Base-by-base conservation (phyloP, 2,797 vertebrate genomes). In the Pseudotriccus pelzelni region DNA sequence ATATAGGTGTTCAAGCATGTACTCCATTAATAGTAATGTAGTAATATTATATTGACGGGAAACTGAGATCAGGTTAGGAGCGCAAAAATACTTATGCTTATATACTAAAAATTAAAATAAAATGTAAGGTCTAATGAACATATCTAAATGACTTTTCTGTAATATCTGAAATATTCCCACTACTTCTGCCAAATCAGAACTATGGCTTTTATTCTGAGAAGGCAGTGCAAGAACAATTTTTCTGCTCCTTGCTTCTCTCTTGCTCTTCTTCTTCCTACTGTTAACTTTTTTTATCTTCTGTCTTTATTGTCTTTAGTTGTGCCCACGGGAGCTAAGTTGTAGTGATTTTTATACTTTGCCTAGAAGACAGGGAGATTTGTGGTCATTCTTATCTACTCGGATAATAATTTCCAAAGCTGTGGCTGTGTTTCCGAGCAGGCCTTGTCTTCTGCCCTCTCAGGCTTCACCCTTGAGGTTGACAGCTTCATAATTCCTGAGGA, bases 401-500 rank as follows among this genome's bases (percentile, higher is more conserved):
- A 93, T 94, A 96, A 97, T 88, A 91, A 90, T 85, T 95, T 95
- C 95, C 94, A 95, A 96, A 96, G 88, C 84, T 90, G 83, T 87
- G 69, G 59, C 79, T 86, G 85, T 70, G 86, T 75, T 90, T 41
- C 88, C 86, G 89, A 97, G 92, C 50, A 95, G 85, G 88, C 83
- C 88, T 79, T 63, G 74, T 84, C 92, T 96, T 94, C 79, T 95
- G 80, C 87, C 81, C 87, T 94, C 94, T 92, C 69, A 74, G 88
- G 91, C 92, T 97, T 97, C 91, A 94, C 90, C 92, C 88, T 94
- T 94, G 93, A 97, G 95, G 91, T 69, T 96, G 96, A 96, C 96
- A 97, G 93, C 91, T 97, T 96, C 96, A 96, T 97, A 96, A 97
- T 88, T 97, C 94, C 92, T 88, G 81, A 93, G 79, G 84, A 96